Evolutionary conservation across 2,113 vertebrate genomes (phyloP), one percentile per base, ranked within the genome.

Genomic region (Bambusicola thoracicus): DNA sequence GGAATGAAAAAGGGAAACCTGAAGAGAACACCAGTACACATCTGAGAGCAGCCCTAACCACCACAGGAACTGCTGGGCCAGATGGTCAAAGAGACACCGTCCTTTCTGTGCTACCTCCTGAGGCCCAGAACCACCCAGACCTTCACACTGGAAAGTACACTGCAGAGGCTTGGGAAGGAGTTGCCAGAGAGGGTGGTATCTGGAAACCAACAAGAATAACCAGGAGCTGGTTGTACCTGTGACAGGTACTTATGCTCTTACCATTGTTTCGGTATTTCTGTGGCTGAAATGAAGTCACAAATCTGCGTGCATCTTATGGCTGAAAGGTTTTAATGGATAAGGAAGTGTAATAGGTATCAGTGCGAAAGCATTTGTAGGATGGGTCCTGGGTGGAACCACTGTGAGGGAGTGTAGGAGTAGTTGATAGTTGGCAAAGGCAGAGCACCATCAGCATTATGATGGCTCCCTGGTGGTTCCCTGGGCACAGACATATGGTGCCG

Each of bases 31-130:
- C 15, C 22, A 67, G 62, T 11, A 6, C 18, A 14, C 9, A 51
- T 68, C 25, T 5, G 21, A 51, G 67, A 81, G 24, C 46, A 30
- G 53, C 49, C 20, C 62, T 6, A 2, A 15, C 27, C 48, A 41
- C 76, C 15, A 1, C 3, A 6, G 3, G 36, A 25, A 46, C 14
- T 49, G 73, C 49, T n/a, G 15, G 2, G 1, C 27, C 21, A 4
- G 2, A 14, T 30, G 24, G 46, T 48, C 1, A 3, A 18, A 58
- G 82, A 20, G 81, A 15, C 3, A 1, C 0, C 0, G 6, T 29
- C 4, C 19, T 12, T n/a, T 32, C 4, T 1, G 2, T 3, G 68
- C 24, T 4, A 0, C 0, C 44, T 0, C 0, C 6, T 1, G 38
- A 11, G 61, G 27, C n/a, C 51, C 41, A 11, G 59, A 19, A 13